Evolutionary conservation across 2,888 invertebrate genomes (phyloP).

Genomic region (Epinotia ramella): DNA sequence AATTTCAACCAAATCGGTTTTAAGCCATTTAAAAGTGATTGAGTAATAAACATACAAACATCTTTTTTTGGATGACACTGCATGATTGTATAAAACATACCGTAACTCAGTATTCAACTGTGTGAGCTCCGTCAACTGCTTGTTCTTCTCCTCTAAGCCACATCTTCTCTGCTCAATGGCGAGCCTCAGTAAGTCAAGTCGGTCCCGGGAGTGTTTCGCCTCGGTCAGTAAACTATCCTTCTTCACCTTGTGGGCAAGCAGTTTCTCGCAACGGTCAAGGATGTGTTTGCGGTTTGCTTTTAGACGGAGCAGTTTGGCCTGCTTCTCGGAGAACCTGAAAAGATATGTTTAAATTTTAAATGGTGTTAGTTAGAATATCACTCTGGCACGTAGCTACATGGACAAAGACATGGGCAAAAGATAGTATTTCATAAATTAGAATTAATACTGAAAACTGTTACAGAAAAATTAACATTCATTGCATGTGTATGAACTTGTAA

Average conservation of each 20-base stretch:
- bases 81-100: not conserved
- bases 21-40: too few species aligned
- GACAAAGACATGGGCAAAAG: too few species aligned
- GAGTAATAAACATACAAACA: too few species aligned
- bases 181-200: constrained; percentile 70
- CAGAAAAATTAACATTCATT: too few species aligned
- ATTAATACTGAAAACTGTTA: too few species aligned
- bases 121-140: constrained; percentile 61
- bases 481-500: too few species aligned
- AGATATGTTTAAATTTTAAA: not conserved
- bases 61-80: too few species aligned
- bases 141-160: constrained; percentile 69
- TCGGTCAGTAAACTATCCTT: constrained; percentile 74
- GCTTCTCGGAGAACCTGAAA: constrained; percentile 87
- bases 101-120: constrained; percentile 70
- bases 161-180: constrained; percentile 76
- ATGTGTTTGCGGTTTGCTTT: constrained; percentile 85
- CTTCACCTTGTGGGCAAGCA: constrained; percentile 70
- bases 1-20: too few species aligned
- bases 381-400: too few species aligned
- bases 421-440: too few species aligned
- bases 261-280: constrained; percentile 82
- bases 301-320: constrained; percentile 84
- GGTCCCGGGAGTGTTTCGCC: constrained; percentile 75
- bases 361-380: too few species aligned